These are phyloP conservation scores for Genyomyrus donnyi DNA, from an alignment of 2,113 vertebrate genomes.

Conservation along the genomic window DNA sequence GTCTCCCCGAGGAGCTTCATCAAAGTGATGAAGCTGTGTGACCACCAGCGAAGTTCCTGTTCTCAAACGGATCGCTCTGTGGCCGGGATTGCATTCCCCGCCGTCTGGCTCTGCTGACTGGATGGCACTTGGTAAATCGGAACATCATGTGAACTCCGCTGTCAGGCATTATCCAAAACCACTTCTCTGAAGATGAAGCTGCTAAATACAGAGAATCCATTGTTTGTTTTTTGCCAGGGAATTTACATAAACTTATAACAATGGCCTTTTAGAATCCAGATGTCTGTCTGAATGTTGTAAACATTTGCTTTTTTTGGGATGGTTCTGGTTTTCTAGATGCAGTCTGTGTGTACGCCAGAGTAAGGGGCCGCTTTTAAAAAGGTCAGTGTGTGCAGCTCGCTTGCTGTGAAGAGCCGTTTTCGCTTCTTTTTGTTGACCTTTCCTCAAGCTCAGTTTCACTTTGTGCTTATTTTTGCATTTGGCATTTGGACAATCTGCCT, in stretches of 20 bases:
- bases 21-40: background rate
- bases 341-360: background rate
- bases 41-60: background rate
- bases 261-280: background rate
- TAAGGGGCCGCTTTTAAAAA: background rate
- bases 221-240: background rate
- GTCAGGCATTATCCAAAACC: background rate
- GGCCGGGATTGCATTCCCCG: background rate
- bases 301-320: background rate
- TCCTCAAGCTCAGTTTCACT: background rate
- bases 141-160: conserved; percentile 1
- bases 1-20: background rate
- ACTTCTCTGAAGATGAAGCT: background rate
- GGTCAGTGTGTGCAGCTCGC: background rate
- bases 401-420: background rate
- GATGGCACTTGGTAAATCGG: background rate
- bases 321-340: background rate
- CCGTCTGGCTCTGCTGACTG: background rate
- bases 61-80: background rate
- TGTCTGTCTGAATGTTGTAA: background rate
- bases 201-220: background rate
- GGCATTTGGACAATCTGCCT: background rate
- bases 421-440: background rate
- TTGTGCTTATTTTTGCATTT: background rate
- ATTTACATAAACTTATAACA: conserved; percentile 10